Base-by-base conservation (phyloP, 2,113 vertebrate species). In the Zosterops lateralis region DNA sequence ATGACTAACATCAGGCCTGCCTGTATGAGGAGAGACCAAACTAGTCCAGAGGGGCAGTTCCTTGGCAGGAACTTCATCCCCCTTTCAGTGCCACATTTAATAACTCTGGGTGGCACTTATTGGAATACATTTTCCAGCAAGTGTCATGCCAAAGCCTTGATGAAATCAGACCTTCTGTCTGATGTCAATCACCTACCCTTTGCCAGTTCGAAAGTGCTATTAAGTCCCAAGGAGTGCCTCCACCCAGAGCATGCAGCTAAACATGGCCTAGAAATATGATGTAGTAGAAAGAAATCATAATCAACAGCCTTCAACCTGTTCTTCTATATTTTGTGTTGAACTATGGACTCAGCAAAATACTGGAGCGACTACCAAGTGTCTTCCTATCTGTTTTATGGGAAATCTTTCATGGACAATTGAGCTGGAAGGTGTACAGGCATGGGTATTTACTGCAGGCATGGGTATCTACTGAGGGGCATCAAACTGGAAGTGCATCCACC, bases 91-190 rank as follows among this genome's bases (percentile, higher is more conserved):
- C 82, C 71, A 57, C 53, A 78, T 92, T 91, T 93, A 90, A 95
- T 81, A 94, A 91, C 34, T 67, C 47, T 92, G 82, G 32, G 50
- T 86, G 65, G 85, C 53, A 88, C 76, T 80, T 95, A 77, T 21
- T 13, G 7, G 91, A 90, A 95, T 54, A 95, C 53, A 94, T 86
- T 95, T 96, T 96, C 95, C 95, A 96, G 45, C 57, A 95, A 95
- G 75, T 78, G 82, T 32, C 93, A 94, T 88, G 42, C 95, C 95
- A 95, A 88, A 67, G 60, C 29, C 76, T 94, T 93, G 93, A 95
- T 91, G 92, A 94, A 95, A 86, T 92, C 67, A 83, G 34, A 60
- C 75, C 95, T 95, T 81, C 90, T 96, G 92, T 93, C 90, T 88
- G 53, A 88, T 94, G 93, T 94, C 92, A 95, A 81, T 96, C 95